phyloP scores from a whole-genome alignment of 2,888 invertebrate genomes.

The Netelia melanura region DNA sequence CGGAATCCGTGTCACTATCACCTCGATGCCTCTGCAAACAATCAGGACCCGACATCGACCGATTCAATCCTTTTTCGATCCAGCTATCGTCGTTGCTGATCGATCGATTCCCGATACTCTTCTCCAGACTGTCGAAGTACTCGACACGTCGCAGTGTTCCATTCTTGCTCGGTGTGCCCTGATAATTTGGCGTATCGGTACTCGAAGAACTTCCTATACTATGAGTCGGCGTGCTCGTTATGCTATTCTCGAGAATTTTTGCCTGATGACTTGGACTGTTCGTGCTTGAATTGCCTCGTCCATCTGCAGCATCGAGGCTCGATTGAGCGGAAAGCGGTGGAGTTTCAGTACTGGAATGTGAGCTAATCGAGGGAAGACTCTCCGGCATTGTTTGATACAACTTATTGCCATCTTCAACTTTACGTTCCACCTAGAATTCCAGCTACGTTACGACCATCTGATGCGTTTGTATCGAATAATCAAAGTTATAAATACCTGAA shows the following conservation, averaged over 20 bases:
- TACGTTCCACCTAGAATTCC: slow-evolving; percentile 86
- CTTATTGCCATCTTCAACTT: slow-evolving; percentile 88
- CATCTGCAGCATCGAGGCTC: slow-evolving; percentile 76
- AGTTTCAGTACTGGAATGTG: slow-evolving; percentile 82
- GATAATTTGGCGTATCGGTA: slow-evolving; percentile 82
- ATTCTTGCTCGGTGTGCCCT: slow-evolving; percentile 82
- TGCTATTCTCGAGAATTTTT: slow-evolving; percentile 77
- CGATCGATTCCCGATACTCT: slow-evolving; percentile 81
- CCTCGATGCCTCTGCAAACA: slow-evolving; percentile 86
- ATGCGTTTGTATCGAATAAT: neutral
- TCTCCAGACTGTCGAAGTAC: slow-evolving; percentile 84
- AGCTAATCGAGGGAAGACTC: slow-evolving; percentile 87
- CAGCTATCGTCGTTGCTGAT: slow-evolving; percentile 85
- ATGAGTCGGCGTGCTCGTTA: slow-evolving; percentile 82
- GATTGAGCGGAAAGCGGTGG: slow-evolving; percentile 74
- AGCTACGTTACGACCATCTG: neutral
- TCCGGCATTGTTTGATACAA: slow-evolving; percentile 90
- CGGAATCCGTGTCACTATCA: slow-evolving; percentile 83
- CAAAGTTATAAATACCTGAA: slow-evolving; percentile 84
- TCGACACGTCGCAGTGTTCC: slow-evolving; percentile 82
- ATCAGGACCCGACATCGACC: slow-evolving; percentile 87
- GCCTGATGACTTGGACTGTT: slow-evolving; percentile 75
- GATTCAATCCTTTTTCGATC: slow-evolving; percentile 85
- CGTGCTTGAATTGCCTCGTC: slow-evolving; percentile 72
- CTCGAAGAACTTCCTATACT: slow-evolving; percentile 83